Percentiles rank a stretch among this genome's conserved stretches.
Conservation (phyloP, 2,113 vertebrate genomes). For the Formicarius rufipectus region DNA sequence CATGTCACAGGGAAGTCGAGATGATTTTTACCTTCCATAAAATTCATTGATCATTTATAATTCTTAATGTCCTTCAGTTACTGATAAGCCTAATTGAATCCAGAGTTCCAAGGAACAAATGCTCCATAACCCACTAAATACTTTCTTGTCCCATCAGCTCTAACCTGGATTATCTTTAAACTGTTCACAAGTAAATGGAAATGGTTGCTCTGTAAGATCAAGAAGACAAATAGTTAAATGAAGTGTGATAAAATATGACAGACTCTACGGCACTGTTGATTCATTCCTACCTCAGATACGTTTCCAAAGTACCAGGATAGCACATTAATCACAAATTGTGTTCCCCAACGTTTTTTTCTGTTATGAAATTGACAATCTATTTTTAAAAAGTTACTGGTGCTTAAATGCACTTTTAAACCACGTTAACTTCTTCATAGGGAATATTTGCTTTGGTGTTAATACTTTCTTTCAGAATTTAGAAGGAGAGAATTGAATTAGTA, state of each 20-base stretch:
- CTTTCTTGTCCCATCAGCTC: neutral
- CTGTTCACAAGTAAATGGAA: neutral
- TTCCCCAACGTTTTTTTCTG: neutral
- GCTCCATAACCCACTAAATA: neutral
- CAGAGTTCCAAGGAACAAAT: neutral
- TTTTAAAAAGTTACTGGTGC: neutral
- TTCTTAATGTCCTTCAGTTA: neutral
- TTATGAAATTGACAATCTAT: neutral
- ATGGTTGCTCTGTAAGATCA: neutral
- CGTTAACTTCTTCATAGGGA: neutral
- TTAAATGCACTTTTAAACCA: neutral
- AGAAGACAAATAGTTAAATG: neutral
- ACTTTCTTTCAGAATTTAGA: neutral
- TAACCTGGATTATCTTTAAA: neutral
- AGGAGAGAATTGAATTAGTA: neutral
- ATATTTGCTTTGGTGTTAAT: neutral
- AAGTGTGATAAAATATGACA: conserved; percentile 5
- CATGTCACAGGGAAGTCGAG: rapidly evolving
- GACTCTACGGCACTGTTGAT: conserved; percentile 7
- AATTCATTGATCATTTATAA: neutral
- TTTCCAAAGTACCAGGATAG: conserved; percentile 21
- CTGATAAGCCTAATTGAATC: neutral
- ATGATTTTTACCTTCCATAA: neutral
- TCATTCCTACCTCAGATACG: conserved; percentile 6
- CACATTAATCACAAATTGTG: neutral